Percentiles rank a stretch among this genome's conserved stretches.
Conservation (phyloP, 2,113 vertebrate genomes). For the Rhabdornis inornatus region DNA sequence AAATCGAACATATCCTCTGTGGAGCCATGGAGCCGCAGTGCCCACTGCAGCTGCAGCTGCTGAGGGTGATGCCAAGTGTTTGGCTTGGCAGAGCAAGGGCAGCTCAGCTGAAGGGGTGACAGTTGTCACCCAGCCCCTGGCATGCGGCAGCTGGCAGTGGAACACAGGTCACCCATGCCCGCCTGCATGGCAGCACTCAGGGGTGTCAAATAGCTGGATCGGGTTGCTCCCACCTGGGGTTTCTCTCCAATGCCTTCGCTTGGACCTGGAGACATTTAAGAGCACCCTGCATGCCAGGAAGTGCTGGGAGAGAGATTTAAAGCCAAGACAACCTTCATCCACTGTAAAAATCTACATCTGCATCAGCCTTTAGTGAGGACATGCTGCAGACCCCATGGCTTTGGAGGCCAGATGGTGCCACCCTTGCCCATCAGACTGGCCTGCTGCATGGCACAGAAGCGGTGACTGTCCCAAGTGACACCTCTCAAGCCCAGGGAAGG, state of each 20-base stretch:
- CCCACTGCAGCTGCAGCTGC: neutral
- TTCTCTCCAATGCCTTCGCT: neutral
- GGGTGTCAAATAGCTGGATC: neutral
- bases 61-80: neutral
- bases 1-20: neutral
- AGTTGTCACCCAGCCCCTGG: neutral
- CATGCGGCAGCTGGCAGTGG: neutral
- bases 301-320: neutral
- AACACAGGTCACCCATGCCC: neutral
- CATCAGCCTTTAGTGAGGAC: neutral
- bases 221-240: neutral
- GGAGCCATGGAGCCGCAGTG: neutral
- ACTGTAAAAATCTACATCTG: neutral
- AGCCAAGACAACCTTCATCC: neutral
- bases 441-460: accelerated
- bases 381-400: neutral
- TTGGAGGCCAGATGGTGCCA: neutral
- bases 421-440: neutral
- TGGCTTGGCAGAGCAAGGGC: neutral
- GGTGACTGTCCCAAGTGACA: accelerated
- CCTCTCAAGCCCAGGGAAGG: neutral
- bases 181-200: accelerated
- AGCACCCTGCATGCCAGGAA: neutral
- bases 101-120: neutral
- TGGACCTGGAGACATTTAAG: neutral